Evolutionary conservation across 2,113 vertebrate species (phyloP), one percentile per base, ranked within the genome.

Genomic region (Gnathonemus echidnorhynchus): DNA sequence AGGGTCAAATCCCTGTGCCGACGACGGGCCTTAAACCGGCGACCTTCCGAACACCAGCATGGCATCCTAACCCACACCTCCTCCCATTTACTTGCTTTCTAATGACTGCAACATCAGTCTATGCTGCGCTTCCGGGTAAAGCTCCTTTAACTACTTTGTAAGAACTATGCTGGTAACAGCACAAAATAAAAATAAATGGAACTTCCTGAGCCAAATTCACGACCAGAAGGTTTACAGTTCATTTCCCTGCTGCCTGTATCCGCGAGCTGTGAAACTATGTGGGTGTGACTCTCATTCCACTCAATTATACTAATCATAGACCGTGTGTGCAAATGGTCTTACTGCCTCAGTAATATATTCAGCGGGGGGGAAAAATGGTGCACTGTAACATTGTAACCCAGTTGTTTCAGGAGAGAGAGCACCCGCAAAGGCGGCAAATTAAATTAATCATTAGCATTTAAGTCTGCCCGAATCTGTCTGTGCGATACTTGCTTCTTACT

Each of bases 371-470:
- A 42, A 35, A 42, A 42, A 80, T 80, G 74, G 74, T 42, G 13
- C 31, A 39, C 5, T 80, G 74, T 80, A 42, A 80, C 35, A 42
- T 19, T 19, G 74, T 80, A 80, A 80, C 74, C 74, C 35, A 42
- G 74, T 80, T 80, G 74, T 80, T 80, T 80, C 74, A 17, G 74
- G 35, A 80, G 31, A 80, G 74, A 42, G 74, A 80, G 74, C 35
- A 80, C 74, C 35, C 35, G 35, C 74, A 80, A 77, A 80, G 35
- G 31, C 74, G 35, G 35, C 35, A 80, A 80, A 80, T 80, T 80
- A 80, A 80, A 80, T 80, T 80, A 80, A 80, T 80, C 74, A 80
- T 80, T 42, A 80, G 74, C 74, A 80, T 80, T 80, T 80, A 80
- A 80, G 31, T 80, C 74, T 42, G 74, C 27, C 74, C 17, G 5